Conservation (phyloP, 2,888 invertebrate genomes). For the Monochamus alternatus region DNA sequence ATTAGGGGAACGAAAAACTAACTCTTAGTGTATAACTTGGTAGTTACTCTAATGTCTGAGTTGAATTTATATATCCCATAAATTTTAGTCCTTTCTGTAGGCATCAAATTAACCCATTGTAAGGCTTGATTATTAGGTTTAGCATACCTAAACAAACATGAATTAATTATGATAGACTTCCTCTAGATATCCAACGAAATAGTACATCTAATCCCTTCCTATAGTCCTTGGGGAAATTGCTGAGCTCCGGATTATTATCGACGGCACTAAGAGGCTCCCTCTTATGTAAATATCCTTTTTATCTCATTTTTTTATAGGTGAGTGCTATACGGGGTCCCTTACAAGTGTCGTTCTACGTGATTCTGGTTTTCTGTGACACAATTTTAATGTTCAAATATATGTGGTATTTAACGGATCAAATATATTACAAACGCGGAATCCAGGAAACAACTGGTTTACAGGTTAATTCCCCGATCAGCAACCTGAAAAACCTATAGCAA, state of each 20-base stretch:
- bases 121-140: conserved; percentile 50
- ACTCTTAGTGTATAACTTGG: conserved; percentile 17
- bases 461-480: no score
- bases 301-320: no score
- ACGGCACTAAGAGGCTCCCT: conserved; percentile 27
- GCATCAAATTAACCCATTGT: conserved; percentile 51
- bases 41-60: conserved; percentile 39
- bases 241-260: conserved; percentile 37
- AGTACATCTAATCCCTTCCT: conserved; percentile 35
- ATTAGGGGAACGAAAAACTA: no score
- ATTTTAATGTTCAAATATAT: no score
- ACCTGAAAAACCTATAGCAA: no score
- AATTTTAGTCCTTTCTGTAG: conserved; percentile 47
- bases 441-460: no score
- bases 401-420: no score
- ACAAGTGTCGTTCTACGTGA: no score
- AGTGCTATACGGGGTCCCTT: no score
- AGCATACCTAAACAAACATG: conserved; percentile 50
- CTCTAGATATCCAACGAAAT: conserved; percentile 38
- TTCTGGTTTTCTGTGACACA: no score
- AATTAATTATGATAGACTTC: conserved; percentile 51
- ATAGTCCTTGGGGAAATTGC: conserved; percentile 30
- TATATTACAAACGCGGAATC: no score
- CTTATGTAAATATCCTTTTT: not conserved
- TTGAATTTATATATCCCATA: conserved; percentile 48